Conservation (phyloP, 2,113 vertebrate genomes). For the Lamprologus lemairii region DNA sequence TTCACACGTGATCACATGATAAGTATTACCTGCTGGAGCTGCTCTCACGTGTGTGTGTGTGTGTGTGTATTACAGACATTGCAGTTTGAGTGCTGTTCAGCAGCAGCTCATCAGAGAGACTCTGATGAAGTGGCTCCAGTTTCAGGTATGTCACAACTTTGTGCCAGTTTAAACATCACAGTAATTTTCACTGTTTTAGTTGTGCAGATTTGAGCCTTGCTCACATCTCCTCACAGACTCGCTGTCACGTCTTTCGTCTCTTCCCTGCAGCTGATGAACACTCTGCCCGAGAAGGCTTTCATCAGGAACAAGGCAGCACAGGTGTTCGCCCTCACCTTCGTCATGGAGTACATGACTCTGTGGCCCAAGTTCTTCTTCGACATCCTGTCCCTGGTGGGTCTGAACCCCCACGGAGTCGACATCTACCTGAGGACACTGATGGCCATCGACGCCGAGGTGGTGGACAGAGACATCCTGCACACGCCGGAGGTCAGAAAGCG, state of each 20-base stretch:
- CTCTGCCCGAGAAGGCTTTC: slow-evolving; percentile 90
- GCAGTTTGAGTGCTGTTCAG: slow-evolving; percentile 79
- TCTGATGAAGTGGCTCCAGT: slow-evolving; percentile 93
- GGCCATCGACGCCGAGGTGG: slow-evolving; percentile 94
- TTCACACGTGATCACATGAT: neutral
- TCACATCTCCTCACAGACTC: neutral
- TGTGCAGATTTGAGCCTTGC: neutral
- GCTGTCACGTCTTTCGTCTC: neutral
- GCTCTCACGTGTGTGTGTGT: neutral
- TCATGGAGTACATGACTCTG: slow-evolving; percentile 90
- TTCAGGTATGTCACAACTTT: slow-evolving; percentile 68
- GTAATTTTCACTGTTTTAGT: neutral
- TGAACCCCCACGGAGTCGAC: slow-evolving; percentile 90
- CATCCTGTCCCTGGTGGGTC: slow-evolving; percentile 86
- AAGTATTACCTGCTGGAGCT: neutral
- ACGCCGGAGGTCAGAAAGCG: slow-evolving; percentile 77
- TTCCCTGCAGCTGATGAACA: slow-evolving; percentile 78
- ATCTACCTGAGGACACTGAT: slow-evolving; percentile 93
- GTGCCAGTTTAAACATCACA: neutral
- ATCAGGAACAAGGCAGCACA: slow-evolving; percentile 98
- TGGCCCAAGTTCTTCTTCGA: slow-evolving; percentile 99
- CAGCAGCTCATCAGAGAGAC: slow-evolving; percentile 95
- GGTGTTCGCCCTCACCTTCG: slow-evolving; percentile 92
- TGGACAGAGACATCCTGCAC: slow-evolving; percentile 91
- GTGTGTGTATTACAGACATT: slow-evolving; percentile 76